A percentile compares a stretch with the other conserved stretches of the same genome.
Evolutionary conservation across 2,888 invertebrate species (phyloP).

Genomic region (Eupithecia subumbrata): DNA sequence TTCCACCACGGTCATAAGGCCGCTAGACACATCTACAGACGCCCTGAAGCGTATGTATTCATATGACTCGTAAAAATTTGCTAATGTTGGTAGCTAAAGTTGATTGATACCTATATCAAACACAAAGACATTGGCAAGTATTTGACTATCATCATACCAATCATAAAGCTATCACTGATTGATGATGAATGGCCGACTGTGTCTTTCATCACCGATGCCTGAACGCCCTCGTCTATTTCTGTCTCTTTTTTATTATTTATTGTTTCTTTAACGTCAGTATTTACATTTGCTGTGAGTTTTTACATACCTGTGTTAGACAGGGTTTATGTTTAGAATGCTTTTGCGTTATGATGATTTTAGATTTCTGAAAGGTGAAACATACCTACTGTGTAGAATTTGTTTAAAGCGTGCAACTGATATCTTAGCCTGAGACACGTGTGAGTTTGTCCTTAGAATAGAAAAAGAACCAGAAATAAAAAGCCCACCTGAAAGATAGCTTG

Average conservation of each 20-base stretch:
- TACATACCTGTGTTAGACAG: slow-evolving; percentile 64
- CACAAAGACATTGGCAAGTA: slow-evolving; percentile 8
- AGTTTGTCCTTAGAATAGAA: slow-evolving; percentile 17
- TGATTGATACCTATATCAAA: neutral
- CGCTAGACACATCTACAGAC: neutral
- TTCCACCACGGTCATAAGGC: neutral
- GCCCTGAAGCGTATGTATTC: neutral
- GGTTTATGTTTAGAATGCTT: slow-evolving; percentile 55
- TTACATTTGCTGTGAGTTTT: slow-evolving; percentile 56
- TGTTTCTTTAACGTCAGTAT: slow-evolving; percentile 49
- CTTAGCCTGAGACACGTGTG: neutral
- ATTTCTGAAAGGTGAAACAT: neutral
- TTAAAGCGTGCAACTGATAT: neutral
- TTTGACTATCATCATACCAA: slow-evolving; percentile 23
- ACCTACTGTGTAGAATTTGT: neutral
- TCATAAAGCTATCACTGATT: slow-evolving; percentile 40
- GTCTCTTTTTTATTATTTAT: slow-evolving; percentile 48
- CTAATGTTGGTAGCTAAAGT: neutral
- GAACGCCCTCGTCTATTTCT: slow-evolving; percentile 58
- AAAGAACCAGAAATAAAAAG: slow-evolving; percentile 40
- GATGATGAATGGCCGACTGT: slow-evolving; percentile 49
- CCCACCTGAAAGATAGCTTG: slow-evolving; percentile 50
- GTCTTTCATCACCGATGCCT: slow-evolving; percentile 51
- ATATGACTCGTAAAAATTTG: neutral
- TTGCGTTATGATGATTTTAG: slow-evolving; percentile 1